Base-by-base conservation (phyloP, 2,113 vertebrate genomes). In the Cebus imitator region DNA sequence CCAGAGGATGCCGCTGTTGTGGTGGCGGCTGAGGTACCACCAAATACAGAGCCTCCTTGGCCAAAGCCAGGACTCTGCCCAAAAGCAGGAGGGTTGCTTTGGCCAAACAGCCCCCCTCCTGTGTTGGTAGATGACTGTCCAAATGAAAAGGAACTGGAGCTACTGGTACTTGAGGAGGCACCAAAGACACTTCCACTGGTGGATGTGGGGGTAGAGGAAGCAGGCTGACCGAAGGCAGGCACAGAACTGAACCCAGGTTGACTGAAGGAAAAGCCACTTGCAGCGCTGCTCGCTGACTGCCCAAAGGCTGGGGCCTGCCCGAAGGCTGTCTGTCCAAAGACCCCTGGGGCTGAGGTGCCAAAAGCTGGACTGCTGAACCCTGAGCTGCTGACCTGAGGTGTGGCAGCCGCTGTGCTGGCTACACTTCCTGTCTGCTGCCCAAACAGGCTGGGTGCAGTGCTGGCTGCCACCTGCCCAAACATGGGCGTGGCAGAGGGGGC, bases 21-120 rank as follows among this genome's bases (percentile, higher is more conserved):
- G n/a, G 99, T 99, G 1, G 98, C 73, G 0, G 98, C 35, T 0
- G 98, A 95, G 48, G 99, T 90, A 4, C 98, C 98, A 0, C 99
- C 99, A 16, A 99, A 99, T 75, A 99, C 96, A 0, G 99, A 96
- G 14, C 98, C 97, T 3, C 97, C 98, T 48, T 99, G 99, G 0
- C 99, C 99, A 30, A 99, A 99, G 58, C 98, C 97, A 0, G 99
- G 92, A 93, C 97, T 99, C 98, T 99, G 99, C 4, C 99, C 99
- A 50, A 99, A 99, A 0, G 96, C 98, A 0, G 99, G 99, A 1
- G 99, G 20, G 40, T 97, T 98, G 98, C 94, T 99, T 82, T 99
- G 99, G 8, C 99, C 99, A 64, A 99, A 99, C 4, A 99, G 96
- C 0, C 98, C 98, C 20, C 98, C 98, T 1, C 99, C 98, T 0